Percentiles rank a stretch among this genome's conserved stretches.
Evolutionary conservation across 2,888 invertebrate genomes (phyloP).

Genomic region (Prosapia bicincta): DNA sequence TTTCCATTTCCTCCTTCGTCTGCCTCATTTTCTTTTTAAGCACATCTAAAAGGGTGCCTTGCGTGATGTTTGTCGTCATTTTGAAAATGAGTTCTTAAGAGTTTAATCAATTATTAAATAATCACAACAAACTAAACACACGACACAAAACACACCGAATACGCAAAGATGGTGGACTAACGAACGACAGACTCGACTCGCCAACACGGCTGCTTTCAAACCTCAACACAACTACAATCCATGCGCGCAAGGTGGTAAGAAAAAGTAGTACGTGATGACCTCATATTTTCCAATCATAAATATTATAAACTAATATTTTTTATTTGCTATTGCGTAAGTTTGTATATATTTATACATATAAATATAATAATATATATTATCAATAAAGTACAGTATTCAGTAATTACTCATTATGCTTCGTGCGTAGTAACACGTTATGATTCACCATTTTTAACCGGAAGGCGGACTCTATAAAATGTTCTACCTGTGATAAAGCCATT

Average conservation of each 20-base stretch:
- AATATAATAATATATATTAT: neutral
- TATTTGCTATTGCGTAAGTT: too few species aligned
- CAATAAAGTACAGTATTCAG: neutral
- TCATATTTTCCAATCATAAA: neutral
- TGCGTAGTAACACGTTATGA: neutral
- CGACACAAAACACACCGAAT: constrained; percentile 20
- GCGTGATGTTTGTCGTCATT: constrained; percentile 88
- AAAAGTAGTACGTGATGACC: constrained; percentile 42
- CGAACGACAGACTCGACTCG: constrained; percentile 14
- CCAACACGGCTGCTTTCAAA: constrained; percentile 31
- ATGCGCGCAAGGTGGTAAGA: constrained; percentile 52
- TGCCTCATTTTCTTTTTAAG: constrained; percentile 99
- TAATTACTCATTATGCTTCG: neutral
- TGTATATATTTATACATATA: neutral
- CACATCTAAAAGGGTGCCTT: constrained; percentile 92
- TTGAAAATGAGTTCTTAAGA: constrained; percentile 40
- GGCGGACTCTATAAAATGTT: neutral
- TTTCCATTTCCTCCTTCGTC: constrained; percentile 98
- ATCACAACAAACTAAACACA: constrained; percentile 23
- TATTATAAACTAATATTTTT: too few species aligned
- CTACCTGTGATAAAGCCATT: neutral
- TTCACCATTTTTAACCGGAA: neutral
- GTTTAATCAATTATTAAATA: constrained; percentile 24
- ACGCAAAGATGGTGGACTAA: constrained; percentile 39
- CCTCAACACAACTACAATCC: constrained; percentile 32